Percentiles rank a stretch among this genome's conserved stretches.
phyloP scores from a whole-genome alignment of 1,140 invertebrate genomes.

The Gryon sp. region DNA sequence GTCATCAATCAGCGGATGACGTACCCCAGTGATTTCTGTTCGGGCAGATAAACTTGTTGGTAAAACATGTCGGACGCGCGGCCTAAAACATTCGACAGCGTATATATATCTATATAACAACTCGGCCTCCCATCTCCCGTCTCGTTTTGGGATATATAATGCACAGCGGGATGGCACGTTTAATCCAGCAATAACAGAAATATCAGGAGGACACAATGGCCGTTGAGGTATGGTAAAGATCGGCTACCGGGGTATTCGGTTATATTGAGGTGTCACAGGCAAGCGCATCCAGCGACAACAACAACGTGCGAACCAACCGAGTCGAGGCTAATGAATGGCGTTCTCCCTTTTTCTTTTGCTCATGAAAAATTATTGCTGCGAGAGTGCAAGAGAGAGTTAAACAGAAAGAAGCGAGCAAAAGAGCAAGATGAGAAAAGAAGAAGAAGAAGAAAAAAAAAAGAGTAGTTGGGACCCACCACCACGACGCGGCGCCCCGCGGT shows the following conservation, averaged over 20 bases:
- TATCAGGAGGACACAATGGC: slow-evolving; percentile 72
- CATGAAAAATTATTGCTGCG: slow-evolving; percentile 75
- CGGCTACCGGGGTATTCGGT: slow-evolving; percentile 62
- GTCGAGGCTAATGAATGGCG: slow-evolving; percentile 75
- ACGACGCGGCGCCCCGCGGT: slow-evolving; percentile 63
- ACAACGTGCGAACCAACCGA: slow-evolving; percentile 78
- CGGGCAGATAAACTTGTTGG: slow-evolving; percentile 52
- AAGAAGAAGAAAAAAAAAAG: slow-evolving; percentile 35
- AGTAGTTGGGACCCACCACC: slow-evolving; percentile 70
- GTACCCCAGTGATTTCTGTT: slow-evolving; percentile 48
- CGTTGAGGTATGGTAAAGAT: slow-evolving; percentile 62
- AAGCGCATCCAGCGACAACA: slow-evolving; percentile 67
- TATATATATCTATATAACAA: slow-evolving; percentile 23
- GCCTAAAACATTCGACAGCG: slow-evolving; percentile 54
- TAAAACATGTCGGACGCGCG: slow-evolving; percentile 55
- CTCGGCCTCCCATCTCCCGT: slow-evolving; percentile 13
- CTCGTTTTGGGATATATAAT: slow-evolving; percentile 50
- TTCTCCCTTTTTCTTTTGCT: slow-evolving; percentile 70
- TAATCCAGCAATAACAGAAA: slow-evolving; percentile 76
- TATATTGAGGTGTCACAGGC: slow-evolving; percentile 75
- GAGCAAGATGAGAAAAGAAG: slow-evolving; percentile 24
- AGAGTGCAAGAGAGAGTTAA: slow-evolving; percentile 22
- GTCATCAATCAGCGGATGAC: slow-evolving; percentile 55
- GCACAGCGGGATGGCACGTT: slow-evolving; percentile 60
- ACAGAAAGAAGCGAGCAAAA: too few species aligned